Conservation (phyloP, 1,140 invertebrate species). For the Adelges cooleyi region DNA sequence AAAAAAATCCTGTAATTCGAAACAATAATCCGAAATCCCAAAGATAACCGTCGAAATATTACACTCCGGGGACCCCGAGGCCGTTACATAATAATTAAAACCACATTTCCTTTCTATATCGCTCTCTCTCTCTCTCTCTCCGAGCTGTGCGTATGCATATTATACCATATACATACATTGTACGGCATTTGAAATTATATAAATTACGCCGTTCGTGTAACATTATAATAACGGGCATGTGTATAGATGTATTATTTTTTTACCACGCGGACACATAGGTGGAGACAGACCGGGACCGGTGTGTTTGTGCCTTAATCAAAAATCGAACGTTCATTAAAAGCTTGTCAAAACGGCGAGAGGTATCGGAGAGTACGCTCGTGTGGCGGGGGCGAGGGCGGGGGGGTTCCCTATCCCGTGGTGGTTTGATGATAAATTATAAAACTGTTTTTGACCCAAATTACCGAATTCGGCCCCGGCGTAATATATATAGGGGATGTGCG, state of each 20-base stretch:
- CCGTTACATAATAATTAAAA: constrained; percentile 27
- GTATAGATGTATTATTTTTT: background rate
- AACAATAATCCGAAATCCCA: constrained; percentile 16
- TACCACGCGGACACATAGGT: background rate
- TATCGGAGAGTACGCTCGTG: background rate
- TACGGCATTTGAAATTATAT: constrained; percentile 23
- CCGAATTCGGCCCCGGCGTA: background rate
- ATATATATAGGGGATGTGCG: background rate
- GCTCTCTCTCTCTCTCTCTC: no score
- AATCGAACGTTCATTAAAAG: constrained; percentile 27
- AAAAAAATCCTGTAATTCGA: constrained; percentile 19
- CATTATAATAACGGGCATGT: background rate
- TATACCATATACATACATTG: no score
- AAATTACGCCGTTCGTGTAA: constrained; percentile 1
- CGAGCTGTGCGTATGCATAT: no score
- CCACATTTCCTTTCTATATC: constrained; percentile 19
- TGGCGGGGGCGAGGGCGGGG: background rate
- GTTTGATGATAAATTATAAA: constrained; percentile 24
- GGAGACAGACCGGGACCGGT: background rate
- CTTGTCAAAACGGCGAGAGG: constrained; percentile 15
- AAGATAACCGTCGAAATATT: constrained; percentile 26
- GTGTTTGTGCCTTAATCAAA: constrained; percentile 18
- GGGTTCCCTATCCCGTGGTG: background rate
- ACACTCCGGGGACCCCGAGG: constrained; percentile 12
- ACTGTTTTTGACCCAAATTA: constrained; percentile 26